Percentiles rank a stretch among this genome's conserved stretches.
phyloP scores from a whole-genome alignment of 2,888 invertebrate species.

The Ectemnius lituratus region DNA sequence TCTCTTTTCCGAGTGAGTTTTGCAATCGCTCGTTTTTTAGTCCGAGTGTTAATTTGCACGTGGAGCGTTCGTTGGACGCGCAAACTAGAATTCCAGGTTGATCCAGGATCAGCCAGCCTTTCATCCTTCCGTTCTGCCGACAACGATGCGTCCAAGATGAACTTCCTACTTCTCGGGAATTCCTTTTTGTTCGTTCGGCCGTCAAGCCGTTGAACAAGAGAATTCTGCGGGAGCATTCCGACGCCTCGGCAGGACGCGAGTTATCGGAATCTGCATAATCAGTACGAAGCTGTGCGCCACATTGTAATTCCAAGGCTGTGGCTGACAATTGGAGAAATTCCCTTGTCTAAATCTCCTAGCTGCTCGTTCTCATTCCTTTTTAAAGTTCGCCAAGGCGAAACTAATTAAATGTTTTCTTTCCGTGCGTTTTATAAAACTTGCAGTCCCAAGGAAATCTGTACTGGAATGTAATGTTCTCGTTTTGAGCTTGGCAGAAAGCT shows the following conservation, averaged over 20 bases:
- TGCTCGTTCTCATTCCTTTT: no score
- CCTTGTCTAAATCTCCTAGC: no score
- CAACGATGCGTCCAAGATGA: neutral
- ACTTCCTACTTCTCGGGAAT: slow-evolving; percentile 3
- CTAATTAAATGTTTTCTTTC: no score
- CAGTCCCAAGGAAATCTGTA: no score
- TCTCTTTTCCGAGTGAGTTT: neutral
- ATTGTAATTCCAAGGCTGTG: no score
- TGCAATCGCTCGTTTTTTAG: no score
- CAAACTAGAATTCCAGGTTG: slow-evolving; percentile 30
- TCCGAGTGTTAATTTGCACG: neutral
- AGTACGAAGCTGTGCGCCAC: slow-evolving; percentile 20
- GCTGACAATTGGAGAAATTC: no score
- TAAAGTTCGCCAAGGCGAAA: no score
- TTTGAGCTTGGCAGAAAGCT: no score
- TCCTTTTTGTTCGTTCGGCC: slow-evolving; percentile 13
- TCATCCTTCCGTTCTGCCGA: slow-evolving; percentile 21
- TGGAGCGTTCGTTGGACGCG: slow-evolving; percentile 14
- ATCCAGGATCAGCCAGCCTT: slow-evolving; percentile 28
- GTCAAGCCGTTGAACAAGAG: neutral
- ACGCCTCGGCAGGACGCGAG: slow-evolving; percentile 2
- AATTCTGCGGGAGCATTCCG: slow-evolving; percentile 6
- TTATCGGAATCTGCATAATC: slow-evolving; percentile 31
- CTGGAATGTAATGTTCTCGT: no score
- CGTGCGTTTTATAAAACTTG: no score